Evolutionary conservation across 1,140 invertebrate species (phyloP).

Genomic region (Brachionus rotundiformis): DNA sequence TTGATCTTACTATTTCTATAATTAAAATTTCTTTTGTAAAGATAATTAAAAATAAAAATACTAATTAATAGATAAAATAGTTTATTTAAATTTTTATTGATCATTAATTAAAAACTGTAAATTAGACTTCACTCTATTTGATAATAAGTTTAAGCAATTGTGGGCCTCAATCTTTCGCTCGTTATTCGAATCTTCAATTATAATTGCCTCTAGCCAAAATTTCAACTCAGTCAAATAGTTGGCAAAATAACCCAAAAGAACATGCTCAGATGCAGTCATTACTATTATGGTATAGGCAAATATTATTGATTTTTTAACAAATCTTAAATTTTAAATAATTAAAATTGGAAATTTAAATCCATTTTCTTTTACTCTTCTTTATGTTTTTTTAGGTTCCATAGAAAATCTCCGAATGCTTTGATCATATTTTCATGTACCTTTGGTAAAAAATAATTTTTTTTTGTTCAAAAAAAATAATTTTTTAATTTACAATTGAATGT

Average conservation of each 20-base stretch:
- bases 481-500: background rate
- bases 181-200: background rate
- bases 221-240: slow-evolving; percentile 22
- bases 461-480: background rate
- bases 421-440: slow-evolving; percentile 39
- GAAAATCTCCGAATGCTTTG: slow-evolving; percentile 4
- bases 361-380: background rate
- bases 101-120: background rate
- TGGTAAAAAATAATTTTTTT: background rate
- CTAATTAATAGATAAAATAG: no score
- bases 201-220: slow-evolving; percentile 17
- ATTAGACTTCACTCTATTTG: background rate
- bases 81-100: background rate
- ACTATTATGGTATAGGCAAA: slow-evolving; percentile 8
- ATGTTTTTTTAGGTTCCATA: slow-evolving; percentile 17
- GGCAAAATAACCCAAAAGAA: background rate
- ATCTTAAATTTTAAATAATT: background rate
- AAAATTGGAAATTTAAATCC: background rate
- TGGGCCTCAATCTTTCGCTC: slow-evolving; percentile 14
- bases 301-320: slow-evolving; percentile 9
- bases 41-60: no score
- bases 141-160: background rate
- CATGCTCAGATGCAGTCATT: background rate
- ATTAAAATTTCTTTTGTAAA: no score
- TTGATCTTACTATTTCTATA: no score